These are phyloP conservation scores for Sarcophilus harrisii DNA, from an alignment of 2,797 vertebrate genomes.

Conservation along the genomic window DNA sequence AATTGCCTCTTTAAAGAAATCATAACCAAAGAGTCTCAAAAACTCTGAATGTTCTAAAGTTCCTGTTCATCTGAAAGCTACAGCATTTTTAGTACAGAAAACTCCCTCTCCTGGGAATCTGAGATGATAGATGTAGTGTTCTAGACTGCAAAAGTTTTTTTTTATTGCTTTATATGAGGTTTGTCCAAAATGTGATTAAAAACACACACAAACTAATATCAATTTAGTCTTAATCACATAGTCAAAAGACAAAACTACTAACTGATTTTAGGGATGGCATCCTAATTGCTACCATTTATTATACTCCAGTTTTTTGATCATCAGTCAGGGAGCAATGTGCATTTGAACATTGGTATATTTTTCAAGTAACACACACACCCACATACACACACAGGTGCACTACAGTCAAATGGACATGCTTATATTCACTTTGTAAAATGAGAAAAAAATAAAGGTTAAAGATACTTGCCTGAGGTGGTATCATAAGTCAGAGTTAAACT, in stretches of 20 bases:
- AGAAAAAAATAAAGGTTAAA: not conserved
- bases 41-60: not conserved
- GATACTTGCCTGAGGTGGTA: not conserved
- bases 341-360: not conserved
- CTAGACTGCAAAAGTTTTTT: not conserved
- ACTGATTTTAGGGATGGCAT: not conserved
- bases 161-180: not conserved
- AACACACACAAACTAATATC: too few relatives aligned
- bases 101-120: too few relatives aligned
- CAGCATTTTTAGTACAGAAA: not conserved
- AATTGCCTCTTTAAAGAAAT: not conserved
- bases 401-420: not conserved
- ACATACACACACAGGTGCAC: not conserved
- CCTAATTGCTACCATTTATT: accelerated
- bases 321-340: not conserved
- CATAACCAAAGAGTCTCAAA: not conserved
- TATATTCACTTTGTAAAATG: not conserved
- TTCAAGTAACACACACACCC: not conserved
- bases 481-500: not conserved
- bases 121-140: too few relatives aligned
- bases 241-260: too few relatives aligned
- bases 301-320: not conserved
- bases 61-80: not conserved
- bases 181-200: not conserved
- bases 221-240: not conserved